A percentile compares a stretch with the other conserved stretches of the same genome.
Evolutionary conservation across 2,888 invertebrate genomes (phyloP).

Genomic region (Geophilus truncorum): DNA sequence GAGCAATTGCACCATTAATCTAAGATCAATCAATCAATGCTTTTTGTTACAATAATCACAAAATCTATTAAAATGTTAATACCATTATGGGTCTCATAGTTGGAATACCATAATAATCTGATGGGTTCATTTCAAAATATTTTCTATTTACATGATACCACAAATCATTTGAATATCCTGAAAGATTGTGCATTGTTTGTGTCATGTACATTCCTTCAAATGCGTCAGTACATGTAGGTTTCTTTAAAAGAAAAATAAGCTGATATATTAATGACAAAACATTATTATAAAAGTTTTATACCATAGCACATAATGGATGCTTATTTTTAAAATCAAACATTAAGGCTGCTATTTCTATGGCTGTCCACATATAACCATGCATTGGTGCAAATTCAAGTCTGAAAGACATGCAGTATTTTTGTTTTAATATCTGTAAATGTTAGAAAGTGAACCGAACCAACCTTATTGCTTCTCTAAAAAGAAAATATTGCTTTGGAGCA

Average conservation of each 20-base stretch:
- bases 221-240: background rate
- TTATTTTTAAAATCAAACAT: background rate
- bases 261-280: background rate
- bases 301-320: background rate
- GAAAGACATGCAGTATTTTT: background rate
- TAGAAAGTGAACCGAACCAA: too few species aligned
- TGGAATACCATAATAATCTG: background rate
- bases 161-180: background rate
- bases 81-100: background rate
- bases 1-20: background rate
- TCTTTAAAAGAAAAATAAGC: too few species aligned
- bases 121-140: background rate
- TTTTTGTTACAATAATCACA: too few species aligned
- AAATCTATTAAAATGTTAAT: background rate
- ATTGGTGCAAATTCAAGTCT: background rate
- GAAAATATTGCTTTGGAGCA: background rate
- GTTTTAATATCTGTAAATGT: background rate
- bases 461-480: background rate
- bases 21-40: background rate
- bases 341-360: background rate
- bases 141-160: background rate
- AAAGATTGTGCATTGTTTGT: background rate
- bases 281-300: background rate
- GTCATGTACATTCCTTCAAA: background rate
- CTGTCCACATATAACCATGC: background rate